Conservation (phyloP, 2,888 invertebrate species). For the Lampropteryx suffumata region DNA sequence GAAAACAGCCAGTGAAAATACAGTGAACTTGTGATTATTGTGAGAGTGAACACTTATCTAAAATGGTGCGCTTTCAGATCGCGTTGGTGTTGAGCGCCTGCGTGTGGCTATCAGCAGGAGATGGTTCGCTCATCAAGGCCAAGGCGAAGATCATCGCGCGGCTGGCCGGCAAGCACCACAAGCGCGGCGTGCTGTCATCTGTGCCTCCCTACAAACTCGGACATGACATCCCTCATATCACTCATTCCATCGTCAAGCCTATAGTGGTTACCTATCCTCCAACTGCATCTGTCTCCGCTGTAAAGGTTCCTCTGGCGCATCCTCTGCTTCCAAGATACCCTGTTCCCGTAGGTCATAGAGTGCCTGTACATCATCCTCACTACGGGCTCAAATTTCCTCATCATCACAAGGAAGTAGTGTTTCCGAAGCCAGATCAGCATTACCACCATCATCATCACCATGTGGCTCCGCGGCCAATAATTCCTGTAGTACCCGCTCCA, state of each 20-base stretch:
- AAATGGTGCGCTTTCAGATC: constrained; percentile 70
- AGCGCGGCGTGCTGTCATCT: constrained; percentile 64
- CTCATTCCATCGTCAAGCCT: constrained; percentile 75
- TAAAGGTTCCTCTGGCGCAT: constrained; percentile 68
- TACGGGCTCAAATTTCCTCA: constrained; percentile 67
- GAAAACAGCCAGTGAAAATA: constrained; percentile 37
- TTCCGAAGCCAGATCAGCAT: constrained; percentile 62
- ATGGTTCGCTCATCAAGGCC: constrained; percentile 59
- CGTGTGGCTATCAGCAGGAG: constrained; percentile 54
- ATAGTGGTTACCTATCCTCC: constrained; percentile 75
- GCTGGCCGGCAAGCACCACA: constrained; percentile 62
- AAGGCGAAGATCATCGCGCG: constrained; percentile 60
- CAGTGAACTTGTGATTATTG: constrained; percentile 39
- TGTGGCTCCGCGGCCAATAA: constrained; percentile 58
- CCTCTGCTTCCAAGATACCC: constrained; percentile 59
- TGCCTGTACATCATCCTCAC: constrained; percentile 64
- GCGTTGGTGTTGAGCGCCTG: constrained; percentile 62
- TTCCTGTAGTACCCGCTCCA: constrained; percentile 58
- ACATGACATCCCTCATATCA: constrained; percentile 72
- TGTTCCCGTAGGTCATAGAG: constrained; percentile 61
- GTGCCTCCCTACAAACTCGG: constrained; percentile 77
- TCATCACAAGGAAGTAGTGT: constrained; percentile 54
- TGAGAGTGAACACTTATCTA: constrained; percentile 31
- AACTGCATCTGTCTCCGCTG: constrained; percentile 68
- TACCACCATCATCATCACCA: constrained; percentile 77